Evolutionary conservation across 2,888 invertebrate genomes (phyloP), one percentile per base, ranked within the genome.

Genomic region (Vandiemenella viatica): DNA sequence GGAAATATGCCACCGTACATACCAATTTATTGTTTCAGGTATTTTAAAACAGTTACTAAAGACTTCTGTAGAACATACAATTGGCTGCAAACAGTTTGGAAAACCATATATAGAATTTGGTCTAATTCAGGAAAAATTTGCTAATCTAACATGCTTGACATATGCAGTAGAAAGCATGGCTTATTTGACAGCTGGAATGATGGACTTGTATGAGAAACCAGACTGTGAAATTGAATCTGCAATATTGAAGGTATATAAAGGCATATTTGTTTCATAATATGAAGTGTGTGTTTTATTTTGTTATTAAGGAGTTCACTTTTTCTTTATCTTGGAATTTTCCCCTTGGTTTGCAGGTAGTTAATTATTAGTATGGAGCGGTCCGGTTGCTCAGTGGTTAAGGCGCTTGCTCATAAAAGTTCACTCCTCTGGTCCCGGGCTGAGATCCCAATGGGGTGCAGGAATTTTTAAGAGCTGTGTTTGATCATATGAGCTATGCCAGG

Each of bases 131-230:
- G 67, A 71, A 47, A 73, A 74, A 55, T 56, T 74, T 49, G 67
- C 71, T 1, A 65, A 68, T 53, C 63, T 72, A 50, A 65, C 72
- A 3, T 61, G 67, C 1, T 62, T 70, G 0, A 66, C 76, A 1
- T 96, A 93, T 60, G 83, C 82, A 0, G 79, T 87, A 64, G 95
- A 96, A 66, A 89, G 91, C 59, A 79, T 86, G 61, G 74, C 85
- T 3, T 96, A 89, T 63, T 69, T 88, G 58, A 87, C 89, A 0
- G 78, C 88, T 0, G 87, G 86, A 0, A 65, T 89, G 6, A 60
- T 83, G 19, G 95, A 95, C 60, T 74, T 72, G 1, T 86, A 82
- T 55, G 66, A 77, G 22, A 69, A 79, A n/a, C 84, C 86, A 47
- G 91, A 95, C 61, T 75, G 79, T 26, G 74, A 79, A 5, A 51